Evolutionary conservation across 1,140 invertebrate species (phyloP), one percentile per base, ranked within the genome.

Genomic region (Maniola jurtina): DNA sequence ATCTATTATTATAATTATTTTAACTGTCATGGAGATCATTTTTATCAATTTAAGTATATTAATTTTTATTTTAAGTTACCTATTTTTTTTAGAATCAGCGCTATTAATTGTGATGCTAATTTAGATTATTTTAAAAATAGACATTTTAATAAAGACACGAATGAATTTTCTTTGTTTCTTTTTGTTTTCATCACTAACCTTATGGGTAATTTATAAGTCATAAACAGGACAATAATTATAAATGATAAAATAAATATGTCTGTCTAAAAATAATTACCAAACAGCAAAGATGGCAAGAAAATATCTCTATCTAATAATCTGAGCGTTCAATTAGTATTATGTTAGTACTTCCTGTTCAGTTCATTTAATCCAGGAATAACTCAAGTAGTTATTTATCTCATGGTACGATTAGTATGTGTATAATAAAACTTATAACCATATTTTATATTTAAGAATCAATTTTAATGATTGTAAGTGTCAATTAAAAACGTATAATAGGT

Each of bases 91-190:
- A 64, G 61, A 73, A 72, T 68, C 66, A 77, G 75, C 76, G 76
- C 76, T 79, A 75, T 79, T 81, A 72, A 80, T 83, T 85, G 81
- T 86, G 80, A 86, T 86, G 83, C 80, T 86, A 86, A 81, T 84
- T 83, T 84, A 84, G 82, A 81, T 76, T 78, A 86, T 83, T 83
- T 86, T 86, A 84, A 71, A 71, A 74, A 75, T 80, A 82, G 77
- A 83, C 75, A 77, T 47, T 76, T 79, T 79, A 86, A 86, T 86
- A 86, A 86, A 86, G 81, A 86, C 82, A 81, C 72, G 75, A 77
- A 78, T 77, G 75, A 60, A 78, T 60, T 78, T 78, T 77, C 50
- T 79, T 79, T 75, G 71, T 61, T 77, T 74, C 72, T 67, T 68
- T 76, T 80, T 73, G 47, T 72, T 75, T 74, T 58, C 33, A 64